Base-by-base conservation (phyloP, 2,113 vertebrate species). In the Cettia cetti region DNA sequence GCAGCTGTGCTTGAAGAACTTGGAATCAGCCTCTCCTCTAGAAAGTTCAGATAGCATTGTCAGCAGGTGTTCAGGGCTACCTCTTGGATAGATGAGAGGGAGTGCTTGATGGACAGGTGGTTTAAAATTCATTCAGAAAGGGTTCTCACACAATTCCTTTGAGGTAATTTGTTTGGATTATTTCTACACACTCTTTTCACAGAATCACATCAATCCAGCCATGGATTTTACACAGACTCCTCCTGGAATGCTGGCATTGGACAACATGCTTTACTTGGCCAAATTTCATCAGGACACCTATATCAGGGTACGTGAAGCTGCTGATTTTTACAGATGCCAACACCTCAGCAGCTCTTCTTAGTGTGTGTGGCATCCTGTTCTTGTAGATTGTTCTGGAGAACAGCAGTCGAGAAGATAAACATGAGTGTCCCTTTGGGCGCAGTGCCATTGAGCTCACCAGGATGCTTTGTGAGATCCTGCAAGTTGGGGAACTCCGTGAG, bases 251-350 rank as follows among this genome's bases (percentile, higher is more conserved):
- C 96, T 99, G 92, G 99, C 99, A 52, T 94, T 99, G 95, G 99
- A 99, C 97, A 99, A 99, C 97, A 99, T 99, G 99, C 98, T 99
- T 53, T 99, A 99, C 94, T 96, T 99, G 76, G 99, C 99, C 56
- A 99, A 99, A 94, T 97, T 99, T 88, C 99, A 99, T 87, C 99
- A 99, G 97, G 99, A 99, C 90, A 99, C 99, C 35, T 99, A 99
- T 92, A 99, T 99, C 97, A 98, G 99, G 97, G 99, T 99, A 94
- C 90, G 92, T 52, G 52, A 57, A 49, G 27, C 81, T 75, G 54
- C 72, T 79, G 45, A 4, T 42, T 82, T 86, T 77, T 74, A 35
- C 39, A 50, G 47, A 31, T 66, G 35, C 10, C 45, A n/a, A 10
- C 40, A 75, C 24, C 27, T 86, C 23, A 26, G 70, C 84, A 52